phyloP scores from a whole-genome alignment of 2,113 vertebrate genomes.

The Ciconia stormi region DNA sequence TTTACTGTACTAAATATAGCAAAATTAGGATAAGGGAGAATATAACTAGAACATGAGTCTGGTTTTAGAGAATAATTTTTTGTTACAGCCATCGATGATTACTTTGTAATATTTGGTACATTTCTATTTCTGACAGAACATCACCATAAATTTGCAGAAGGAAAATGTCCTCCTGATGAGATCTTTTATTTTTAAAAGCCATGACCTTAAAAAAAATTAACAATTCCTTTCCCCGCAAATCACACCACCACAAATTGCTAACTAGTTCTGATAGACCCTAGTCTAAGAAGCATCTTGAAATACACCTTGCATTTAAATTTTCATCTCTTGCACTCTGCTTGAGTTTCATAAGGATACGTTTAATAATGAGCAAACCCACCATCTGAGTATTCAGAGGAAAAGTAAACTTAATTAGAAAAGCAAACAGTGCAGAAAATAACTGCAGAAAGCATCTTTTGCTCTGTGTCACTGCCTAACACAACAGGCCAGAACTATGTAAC shows the following conservation, averaged over 20 bases:
- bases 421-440: background rate
- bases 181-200: background rate
- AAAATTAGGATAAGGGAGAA: constrained; percentile 33
- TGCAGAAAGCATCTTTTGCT: background rate
- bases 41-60: background rate
- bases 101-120: background rate
- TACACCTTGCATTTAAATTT: background rate
- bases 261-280: background rate
- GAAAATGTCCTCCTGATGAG: background rate
- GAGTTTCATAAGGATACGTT: background rate
- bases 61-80: background rate
- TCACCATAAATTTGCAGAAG: background rate
- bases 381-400: background rate
- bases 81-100: background rate
- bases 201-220: background rate
- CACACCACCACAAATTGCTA: background rate
- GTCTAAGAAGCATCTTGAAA: background rate
- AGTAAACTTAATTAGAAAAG: background rate
- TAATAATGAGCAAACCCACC: background rate
- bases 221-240: background rate
- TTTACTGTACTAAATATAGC: constrained; percentile 34
- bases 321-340: background rate
- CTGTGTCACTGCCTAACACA: background rate
- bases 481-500: background rate
- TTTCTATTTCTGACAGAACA: background rate